Evolutionary conservation across 1,140 invertebrate genomes (phyloP).

Genomic region (Gryllus bimaculatus): DNA sequence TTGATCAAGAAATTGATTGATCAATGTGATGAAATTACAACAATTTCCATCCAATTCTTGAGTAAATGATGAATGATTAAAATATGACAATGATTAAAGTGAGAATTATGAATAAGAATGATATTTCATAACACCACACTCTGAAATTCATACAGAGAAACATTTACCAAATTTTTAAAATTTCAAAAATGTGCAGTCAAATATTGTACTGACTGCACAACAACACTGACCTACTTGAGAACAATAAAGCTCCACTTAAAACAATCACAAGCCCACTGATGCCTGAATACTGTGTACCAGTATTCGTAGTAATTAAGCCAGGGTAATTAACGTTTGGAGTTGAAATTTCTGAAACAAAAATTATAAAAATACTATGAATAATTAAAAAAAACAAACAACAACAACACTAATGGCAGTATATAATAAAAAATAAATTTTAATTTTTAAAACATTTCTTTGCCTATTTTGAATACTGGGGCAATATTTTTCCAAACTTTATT

Average conservation of each 20-base stretch:
- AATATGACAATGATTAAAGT: too few relatives aligned
- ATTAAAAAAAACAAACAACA: background rate
- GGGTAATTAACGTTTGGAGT: constrained; percentile 60
- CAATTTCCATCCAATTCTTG: too few relatives aligned
- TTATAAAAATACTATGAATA: constrained; percentile 19
- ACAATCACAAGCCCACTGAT: background rate
- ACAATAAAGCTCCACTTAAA: background rate
- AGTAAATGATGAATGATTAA: too few relatives aligned
- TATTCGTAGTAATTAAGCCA: constrained; percentile 34
- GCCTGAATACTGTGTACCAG: background rate
- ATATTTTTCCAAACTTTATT: background rate
- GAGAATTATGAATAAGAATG: too few relatives aligned
- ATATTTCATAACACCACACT: too few relatives aligned
- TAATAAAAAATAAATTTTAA: background rate
- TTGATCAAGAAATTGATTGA: too few relatives aligned
- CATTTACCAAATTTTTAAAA: too few relatives aligned
- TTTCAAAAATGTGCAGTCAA: too few relatives aligned
- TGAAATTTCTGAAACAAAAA: constrained; percentile 48
- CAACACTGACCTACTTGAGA: too few relatives aligned
- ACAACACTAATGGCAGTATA: background rate
- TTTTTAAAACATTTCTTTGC: constrained; percentile 2
- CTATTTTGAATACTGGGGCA: background rate
- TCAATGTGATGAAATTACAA: too few relatives aligned
- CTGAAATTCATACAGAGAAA: too few relatives aligned
- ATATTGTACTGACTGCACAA: too few relatives aligned